phyloP scores from a whole-genome alignment of 1,140 invertebrate genomes.

The Hestina assimilis region DNA sequence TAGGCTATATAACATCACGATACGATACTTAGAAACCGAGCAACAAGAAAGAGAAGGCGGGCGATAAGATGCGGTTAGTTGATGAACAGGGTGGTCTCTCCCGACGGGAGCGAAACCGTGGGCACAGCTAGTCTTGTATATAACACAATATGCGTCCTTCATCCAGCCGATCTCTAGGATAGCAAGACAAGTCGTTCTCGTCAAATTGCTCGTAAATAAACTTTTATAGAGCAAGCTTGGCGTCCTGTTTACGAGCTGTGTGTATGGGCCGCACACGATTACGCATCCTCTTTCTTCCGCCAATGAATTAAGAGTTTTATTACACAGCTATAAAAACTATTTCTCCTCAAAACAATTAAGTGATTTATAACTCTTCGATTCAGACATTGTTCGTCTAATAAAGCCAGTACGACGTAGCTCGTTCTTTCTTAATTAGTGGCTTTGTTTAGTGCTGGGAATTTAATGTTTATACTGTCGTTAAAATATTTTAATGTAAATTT shows the following conservation, averaged over 20 bases:
- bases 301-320: background rate
- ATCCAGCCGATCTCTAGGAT: background rate
- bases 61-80: too few species aligned
- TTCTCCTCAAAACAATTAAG: background rate
- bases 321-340: background rate
- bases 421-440: background rate
- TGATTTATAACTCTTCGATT: background rate
- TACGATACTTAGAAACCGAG: too few species aligned
- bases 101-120: too few species aligned
- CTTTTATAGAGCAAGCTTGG: slow-evolving; percentile 1
- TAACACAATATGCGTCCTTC: too few species aligned
- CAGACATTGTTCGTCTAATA: background rate
- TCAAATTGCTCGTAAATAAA: slow-evolving; percentile 1
- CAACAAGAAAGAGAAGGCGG: too few species aligned
- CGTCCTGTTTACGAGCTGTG: background rate
- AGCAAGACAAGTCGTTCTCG: background rate
- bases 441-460: background rate
- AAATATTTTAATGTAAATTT: background rate
- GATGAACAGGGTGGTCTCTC: too few species aligned
- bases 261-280: background rate
- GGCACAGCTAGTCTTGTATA: too few species aligned
- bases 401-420: background rate
- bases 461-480: background rate
- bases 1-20: too few species aligned
- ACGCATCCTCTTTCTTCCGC: background rate